phyloP scores from a whole-genome alignment of 2,888 invertebrate genomes.

The Spodoptera littoralis region DNA sequence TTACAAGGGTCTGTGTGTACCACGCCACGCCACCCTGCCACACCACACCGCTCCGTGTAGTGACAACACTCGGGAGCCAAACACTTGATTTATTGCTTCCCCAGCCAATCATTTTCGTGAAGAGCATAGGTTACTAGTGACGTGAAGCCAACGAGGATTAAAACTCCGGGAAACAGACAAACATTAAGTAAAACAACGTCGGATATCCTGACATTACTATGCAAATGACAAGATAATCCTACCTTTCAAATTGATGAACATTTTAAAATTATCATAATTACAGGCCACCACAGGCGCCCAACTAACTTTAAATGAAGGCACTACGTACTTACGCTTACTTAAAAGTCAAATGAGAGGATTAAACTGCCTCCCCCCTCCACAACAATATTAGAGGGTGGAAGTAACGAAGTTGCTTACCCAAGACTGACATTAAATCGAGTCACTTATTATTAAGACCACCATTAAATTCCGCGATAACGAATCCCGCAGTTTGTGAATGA shows the following conservation, averaged over 20 bases:
- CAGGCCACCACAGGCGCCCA: constrained; percentile 27
- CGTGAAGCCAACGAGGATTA: constrained; percentile 1
- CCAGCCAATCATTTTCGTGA: constrained; percentile 49
- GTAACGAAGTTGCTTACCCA: constrained; percentile 51
- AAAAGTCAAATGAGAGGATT: constrained; percentile 47
- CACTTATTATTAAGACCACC: constrained; percentile 49
- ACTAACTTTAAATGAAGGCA: constrained; percentile 26
- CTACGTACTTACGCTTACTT: constrained; percentile 47
- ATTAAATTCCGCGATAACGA: constrained; percentile 50
- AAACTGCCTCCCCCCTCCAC: constrained; percentile 31
- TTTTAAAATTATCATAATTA: constrained; percentile 3
- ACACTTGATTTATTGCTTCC: constrained; percentile 55
- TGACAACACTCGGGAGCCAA: constrained; percentile 53
- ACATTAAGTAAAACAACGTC: too few species aligned
- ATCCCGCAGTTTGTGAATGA: constrained; percentile 39
- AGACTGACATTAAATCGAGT: constrained; percentile 47
- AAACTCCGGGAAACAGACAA: background rate
- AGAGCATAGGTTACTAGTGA: constrained; percentile 50
- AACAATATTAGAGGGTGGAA: constrained; percentile 36
- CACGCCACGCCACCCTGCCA: constrained; percentile 12
- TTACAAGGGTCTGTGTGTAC: constrained; percentile 21
- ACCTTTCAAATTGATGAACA: background rate
- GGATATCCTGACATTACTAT: too few species aligned
- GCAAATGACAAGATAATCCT: too few species aligned
- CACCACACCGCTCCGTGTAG: constrained; percentile 35